A percentile compares a stretch with the other conserved stretches of the same genome.
phyloP scores from a whole-genome alignment of 2,113 vertebrate genomes.

The Sinocyclocheilus rhinocerous region DNA sequence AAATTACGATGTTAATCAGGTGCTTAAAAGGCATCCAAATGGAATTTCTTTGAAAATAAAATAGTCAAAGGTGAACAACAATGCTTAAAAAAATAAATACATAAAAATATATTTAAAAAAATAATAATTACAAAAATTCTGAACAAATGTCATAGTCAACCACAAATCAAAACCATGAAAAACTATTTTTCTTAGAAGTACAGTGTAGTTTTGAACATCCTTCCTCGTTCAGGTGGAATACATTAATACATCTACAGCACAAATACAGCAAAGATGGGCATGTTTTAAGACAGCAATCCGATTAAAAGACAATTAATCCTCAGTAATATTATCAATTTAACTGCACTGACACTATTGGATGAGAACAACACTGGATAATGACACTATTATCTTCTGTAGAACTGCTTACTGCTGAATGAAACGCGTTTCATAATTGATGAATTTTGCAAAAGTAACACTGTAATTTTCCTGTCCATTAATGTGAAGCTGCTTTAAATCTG shows the following conservation, averaged over 20 bases:
- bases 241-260: not conserved
- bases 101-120: not conserved
- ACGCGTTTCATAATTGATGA: not conserved
- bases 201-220: not conserved
- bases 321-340: not conserved
- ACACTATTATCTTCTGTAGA: not conserved
- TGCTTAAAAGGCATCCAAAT: not conserved
- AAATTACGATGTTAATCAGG: not conserved
- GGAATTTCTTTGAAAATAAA: not conserved
- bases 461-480: too few relatives aligned
- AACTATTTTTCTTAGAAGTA: not conserved
- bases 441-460: not conserved
- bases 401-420: not conserved
- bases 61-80: not conserved
- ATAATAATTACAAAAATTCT: not conserved
- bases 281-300: not conserved
- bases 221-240: not conserved
- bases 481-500: too few relatives aligned
- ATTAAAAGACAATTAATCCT: not conserved
- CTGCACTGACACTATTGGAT: too few relatives aligned
- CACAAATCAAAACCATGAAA: not conserved
- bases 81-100: not conserved
- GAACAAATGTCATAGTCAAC: not conserved
- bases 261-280: not conserved
- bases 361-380: not conserved